A percentile compares a stretch with the other conserved stretches of the same genome.
These are phyloP conservation scores for Steatornis caripensis DNA, from an alignment of 2,113 vertebrate species.

Conservation along the genomic window DNA sequence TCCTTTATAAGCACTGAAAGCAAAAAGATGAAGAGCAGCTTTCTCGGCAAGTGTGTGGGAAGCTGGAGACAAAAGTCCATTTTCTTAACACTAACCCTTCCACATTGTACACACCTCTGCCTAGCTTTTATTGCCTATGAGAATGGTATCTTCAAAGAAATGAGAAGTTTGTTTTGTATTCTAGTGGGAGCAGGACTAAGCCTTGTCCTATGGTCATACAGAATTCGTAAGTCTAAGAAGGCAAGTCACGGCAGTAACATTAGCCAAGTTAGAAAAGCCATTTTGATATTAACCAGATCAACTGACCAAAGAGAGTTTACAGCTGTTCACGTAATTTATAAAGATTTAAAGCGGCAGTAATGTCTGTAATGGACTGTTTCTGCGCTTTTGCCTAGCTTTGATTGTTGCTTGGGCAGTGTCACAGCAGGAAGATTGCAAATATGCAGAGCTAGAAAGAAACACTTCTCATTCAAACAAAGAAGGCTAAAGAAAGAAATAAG, in stretches of 20 bases:
- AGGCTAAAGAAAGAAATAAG: neutral
- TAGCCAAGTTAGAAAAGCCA: neutral
- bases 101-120: neutral
- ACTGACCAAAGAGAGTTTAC: neutral
- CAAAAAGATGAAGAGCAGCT: neutral
- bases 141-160: neutral
- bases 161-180: neutral
- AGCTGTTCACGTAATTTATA: neutral
- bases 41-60: neutral
- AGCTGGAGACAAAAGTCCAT: neutral
- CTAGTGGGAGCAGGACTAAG: neutral
- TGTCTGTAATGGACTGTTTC: neutral
- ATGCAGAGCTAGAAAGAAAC: neutral
- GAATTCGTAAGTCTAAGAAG: neutral
- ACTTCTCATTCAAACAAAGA: neutral
- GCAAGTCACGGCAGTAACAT: neutral
- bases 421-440: neutral
- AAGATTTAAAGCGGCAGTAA: neutral
- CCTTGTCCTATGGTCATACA: neutral
- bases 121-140: neutral
- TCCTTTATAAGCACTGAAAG: neutral
- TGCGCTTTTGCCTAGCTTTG: neutral
- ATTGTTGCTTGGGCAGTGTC: neutral
- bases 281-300: neutral
- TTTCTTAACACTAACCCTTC: neutral